phyloP scores from a whole-genome alignment of 2,113 vertebrate species.

The Hippocampus mohnikei region DNA sequence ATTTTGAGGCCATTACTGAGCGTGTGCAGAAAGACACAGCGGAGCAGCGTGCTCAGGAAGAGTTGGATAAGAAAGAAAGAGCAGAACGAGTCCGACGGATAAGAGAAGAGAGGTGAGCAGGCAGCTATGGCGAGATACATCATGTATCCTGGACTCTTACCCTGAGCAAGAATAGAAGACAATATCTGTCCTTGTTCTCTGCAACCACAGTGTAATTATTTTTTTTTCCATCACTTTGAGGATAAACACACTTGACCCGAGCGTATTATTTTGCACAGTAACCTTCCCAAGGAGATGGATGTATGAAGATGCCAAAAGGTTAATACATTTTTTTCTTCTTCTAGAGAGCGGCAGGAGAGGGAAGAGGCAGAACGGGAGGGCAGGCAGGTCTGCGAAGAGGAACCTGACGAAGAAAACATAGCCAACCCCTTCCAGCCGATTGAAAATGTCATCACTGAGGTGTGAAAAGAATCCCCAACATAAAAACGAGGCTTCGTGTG shows the following conservation, averaged over 20 bases:
- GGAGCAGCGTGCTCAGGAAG: conserved; percentile 85
- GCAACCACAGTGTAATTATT: background rate
- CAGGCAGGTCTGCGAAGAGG: conserved; percentile 60
- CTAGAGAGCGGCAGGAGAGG: conserved; percentile 74
- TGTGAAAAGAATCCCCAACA: conserved; percentile 35
- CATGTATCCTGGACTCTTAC: background rate
- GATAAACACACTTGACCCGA: conserved; percentile 1
- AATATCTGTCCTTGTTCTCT: background rate
- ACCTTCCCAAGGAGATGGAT: no score
- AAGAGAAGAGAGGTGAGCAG: conserved; percentile 83
- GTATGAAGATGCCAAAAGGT: background rate
- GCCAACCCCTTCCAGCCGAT: conserved; percentile 88
- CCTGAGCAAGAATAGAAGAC: background rate
- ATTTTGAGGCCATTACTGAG: conserved; percentile 87
- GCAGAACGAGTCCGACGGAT: conserved; percentile 83
- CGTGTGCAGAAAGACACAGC: conserved; percentile 88
- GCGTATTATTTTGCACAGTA: background rate
- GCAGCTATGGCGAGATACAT: background rate
- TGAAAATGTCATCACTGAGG: conserved; percentile 78
- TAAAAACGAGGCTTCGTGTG: background rate
- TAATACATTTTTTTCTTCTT: conserved; percentile 15
- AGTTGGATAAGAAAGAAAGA: conserved; percentile 86
- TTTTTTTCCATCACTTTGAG: background rate
- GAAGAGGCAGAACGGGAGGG: conserved; percentile 77
- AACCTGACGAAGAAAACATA: conserved; percentile 62